Base-by-base conservation (phyloP, 2,888 invertebrate species). In the Chrysolina americana region DNA sequence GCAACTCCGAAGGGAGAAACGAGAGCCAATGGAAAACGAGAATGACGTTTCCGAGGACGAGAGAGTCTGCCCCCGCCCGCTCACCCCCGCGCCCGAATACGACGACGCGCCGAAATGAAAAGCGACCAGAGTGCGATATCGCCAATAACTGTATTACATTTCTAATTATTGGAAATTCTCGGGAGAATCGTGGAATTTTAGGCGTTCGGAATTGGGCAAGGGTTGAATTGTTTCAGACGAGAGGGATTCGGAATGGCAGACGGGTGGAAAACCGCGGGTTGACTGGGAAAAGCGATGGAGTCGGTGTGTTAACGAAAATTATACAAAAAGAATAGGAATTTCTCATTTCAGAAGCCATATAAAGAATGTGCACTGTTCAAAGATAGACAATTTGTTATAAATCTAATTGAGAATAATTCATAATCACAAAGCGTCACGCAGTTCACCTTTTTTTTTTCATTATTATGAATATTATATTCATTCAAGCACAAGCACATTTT, bases 1-100 rank as follows among this genome's bases (percentile, higher is more conserved):
- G 86, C 87, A 85, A 82, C 84, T 84, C 85, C 83, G 82, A 84
- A 83, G 84, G 86, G 86, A 85, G 83, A 82, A 82, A 77, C 78
- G 82, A 75, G 80, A 80, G 81, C 87, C 87, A 87, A 87, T 87
- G 83, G 84, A 83, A 81, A 80, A 78, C 80, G 79, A 79, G 83
- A 83, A 83, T 81, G 84, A 82, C 80, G 83, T 83, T 83, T 83
- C 83, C 81, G 82, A 79, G 82, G 79, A 78, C 78, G 48, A 76
- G 80, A 78, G 79, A 80, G 79, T 78, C 79, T 71, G 81, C 76
- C 78, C 73, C 80, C 70, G 56, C 68, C 65, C 63, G 17, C 65
- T 50, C 62, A 10, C 21, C 23, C 56, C 44, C 21, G 21, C 41
- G 19, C 36, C 44, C 65, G 10, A 13, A 2, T 50, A 59, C 36